phyloP scores from a whole-genome alignment of 2,113 vertebrate genomes.

The Cyphomyrus discorhynchus region DNA sequence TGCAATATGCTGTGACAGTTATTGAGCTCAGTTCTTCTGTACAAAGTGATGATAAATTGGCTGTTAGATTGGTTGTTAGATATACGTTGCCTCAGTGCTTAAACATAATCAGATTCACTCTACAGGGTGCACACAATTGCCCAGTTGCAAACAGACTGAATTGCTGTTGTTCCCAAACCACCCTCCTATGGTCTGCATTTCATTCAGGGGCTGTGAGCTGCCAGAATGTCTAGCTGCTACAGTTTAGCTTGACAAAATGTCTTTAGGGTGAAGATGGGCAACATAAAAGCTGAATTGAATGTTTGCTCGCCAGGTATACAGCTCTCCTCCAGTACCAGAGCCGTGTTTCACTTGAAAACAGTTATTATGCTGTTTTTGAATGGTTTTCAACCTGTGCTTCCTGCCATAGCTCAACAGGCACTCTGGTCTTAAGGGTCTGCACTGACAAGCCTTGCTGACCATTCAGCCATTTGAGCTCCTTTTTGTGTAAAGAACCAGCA shows the following conservation, averaged over 20 bases:
- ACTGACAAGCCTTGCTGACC: not conserved
- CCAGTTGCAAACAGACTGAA: not conserved
- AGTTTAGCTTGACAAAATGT: constrained; percentile 50
- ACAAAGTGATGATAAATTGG: constrained; percentile 52
- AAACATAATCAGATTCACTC: constrained; percentile 60
- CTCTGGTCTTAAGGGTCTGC: not conserved
- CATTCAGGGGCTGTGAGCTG: constrained; percentile 18
- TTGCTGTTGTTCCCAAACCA: constrained; percentile 10
- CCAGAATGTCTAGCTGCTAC: constrained; percentile 45
- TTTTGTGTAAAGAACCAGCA: not conserved
- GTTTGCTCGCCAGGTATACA: constrained; percentile 57
- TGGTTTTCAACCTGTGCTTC: no score
- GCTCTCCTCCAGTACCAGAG: constrained; percentile 26
- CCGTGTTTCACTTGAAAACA: constrained; percentile 41
- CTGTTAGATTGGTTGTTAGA: constrained; percentile 46
- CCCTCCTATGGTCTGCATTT: constrained; percentile 40
- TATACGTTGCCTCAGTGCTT: constrained; percentile 46
- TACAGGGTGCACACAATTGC: constrained; percentile 18
- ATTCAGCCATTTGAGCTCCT: not conserved
- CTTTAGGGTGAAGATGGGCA: constrained; percentile 31
- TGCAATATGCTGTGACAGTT: not conserved
- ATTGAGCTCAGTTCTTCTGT: constrained; percentile 4
- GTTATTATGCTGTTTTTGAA: constrained; percentile 25
- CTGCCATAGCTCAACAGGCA: not conserved
- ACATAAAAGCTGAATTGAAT: constrained; percentile 39